phyloP scores from a whole-genome alignment of 2,797 vertebrate genomes.

The Gallinago stenura region DNA sequence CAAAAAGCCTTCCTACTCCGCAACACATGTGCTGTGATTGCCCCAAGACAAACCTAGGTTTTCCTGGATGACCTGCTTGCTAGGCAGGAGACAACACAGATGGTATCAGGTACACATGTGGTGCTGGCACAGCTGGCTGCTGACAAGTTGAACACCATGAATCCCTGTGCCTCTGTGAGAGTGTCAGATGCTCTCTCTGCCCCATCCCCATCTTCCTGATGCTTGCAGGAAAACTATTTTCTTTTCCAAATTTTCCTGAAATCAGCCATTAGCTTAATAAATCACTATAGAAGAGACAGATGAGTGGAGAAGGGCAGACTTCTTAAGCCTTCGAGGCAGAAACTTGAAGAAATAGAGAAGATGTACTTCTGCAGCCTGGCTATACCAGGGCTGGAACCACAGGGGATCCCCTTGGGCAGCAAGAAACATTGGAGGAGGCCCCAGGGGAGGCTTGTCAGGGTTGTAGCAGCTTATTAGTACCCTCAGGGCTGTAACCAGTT shows the following conservation, averaged over 20 bases:
- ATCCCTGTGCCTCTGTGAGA: background rate
- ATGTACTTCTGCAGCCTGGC: background rate
- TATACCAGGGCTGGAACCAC: background rate
- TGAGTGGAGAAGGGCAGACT: background rate
- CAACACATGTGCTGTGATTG: background rate
- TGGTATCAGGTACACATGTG: background rate
- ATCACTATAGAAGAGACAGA: background rate
- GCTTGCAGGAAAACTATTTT: background rate
- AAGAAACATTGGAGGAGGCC: background rate
- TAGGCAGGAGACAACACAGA: background rate
- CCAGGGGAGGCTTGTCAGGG: background rate
- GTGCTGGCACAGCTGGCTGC: background rate
- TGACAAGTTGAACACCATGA: background rate
- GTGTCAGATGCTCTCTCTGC: background rate
- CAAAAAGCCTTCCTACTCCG: no score
- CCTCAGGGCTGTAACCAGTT: background rate
- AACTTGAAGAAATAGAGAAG: background rate
- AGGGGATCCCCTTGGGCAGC: accelerated
- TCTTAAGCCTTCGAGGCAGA: background rate
- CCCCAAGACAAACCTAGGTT: background rate
- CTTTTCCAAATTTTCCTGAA: background rate
- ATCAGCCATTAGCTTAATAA: background rate
- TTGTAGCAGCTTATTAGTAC: background rate
- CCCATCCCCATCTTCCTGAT: background rate
- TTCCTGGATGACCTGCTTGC: background rate